Base-by-base conservation (phyloP, 2,797 vertebrate genomes). In the Phyllotis vaccarum region DNA sequence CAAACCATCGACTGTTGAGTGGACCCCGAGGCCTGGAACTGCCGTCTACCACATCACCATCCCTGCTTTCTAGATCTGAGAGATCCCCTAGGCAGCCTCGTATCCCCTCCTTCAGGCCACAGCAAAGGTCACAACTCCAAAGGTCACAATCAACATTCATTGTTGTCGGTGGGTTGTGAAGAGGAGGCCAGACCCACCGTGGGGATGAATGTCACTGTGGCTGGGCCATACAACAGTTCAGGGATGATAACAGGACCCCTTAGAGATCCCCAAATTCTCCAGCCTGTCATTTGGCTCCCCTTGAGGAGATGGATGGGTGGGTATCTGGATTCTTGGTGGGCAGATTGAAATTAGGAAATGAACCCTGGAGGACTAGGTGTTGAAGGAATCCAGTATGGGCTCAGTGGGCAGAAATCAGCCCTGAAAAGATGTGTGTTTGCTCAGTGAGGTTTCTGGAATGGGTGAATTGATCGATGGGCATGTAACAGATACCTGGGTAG, bases 1-100 rank as follows among this genome's bases (percentile, higher is more conserved):
- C 96, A 98, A 98, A 98, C 98, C 98, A 98, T 97, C 98, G 98
- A 98, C 98, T 95, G 98, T 98, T 98, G 98, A 98, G 97, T 98
- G 98, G 97, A 98, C 98, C 98, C 97, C 83, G 98, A 93, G 97
- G 92, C 95, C 96, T 96, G 97, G 96, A 97, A 95, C 94, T 95
- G 86, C 95, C 92, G 0, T 83, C 72, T 78, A 24, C 31, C 49
- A 58, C 54, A 40, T 68, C 52, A 1, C 5, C 37, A 85, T 17
- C 76, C 68, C 31, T 64, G 43, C n/a, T 29, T 72, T 66, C 75
- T 62, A 79, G 58, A 90, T 66, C 66, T 58, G 17, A 89, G 80
- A 74, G 22, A 11, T 1, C 1, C 37, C 34, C 54, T 46, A 54
- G 37, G 70, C 70, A 88, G n/a, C 70, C 52, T 80, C 19, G 10